Evolutionary conservation across 2,888 invertebrate species (phyloP), one percentile per base, ranked within the genome.

Genomic region (Agonopterix subpropinquella): DNA sequence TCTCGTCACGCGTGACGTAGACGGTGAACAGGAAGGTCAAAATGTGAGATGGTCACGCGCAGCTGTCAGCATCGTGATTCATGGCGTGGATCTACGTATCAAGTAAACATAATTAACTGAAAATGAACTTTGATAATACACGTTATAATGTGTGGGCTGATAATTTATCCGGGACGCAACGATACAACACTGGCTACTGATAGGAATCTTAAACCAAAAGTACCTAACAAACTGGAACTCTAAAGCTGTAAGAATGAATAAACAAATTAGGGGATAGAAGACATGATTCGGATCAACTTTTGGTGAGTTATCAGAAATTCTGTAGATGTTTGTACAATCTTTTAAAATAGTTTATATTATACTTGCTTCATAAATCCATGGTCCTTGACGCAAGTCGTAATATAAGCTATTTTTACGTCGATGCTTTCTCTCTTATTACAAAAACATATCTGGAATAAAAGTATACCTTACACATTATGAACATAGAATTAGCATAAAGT

Each of bases 71-170:
- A n/a, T 18, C 46, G 4, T 13, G 11, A 46, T 28, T 28, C 28
- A 28, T 28, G n/a, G 28, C 41, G 15, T 41, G 45, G 39, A 36
- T 37, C 36, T 13, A 3, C 36, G 35, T 28, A 36, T 36, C 39
- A 46, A 46, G 41, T 28, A 28, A 28, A 39, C 39, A n/a, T n/a
- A 39, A 28, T 44, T 45, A 45, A 45, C 45, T 4, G 47, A 42
- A 8, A 10, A 45, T 45, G 50, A 53, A 47, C 48, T 44, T 46
- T 42, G n/a, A n/a, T n/a, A 39, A 39, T n/a, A 39, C 39, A 39
- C n/a, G 39, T n/a, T 39, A 37, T 18, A 37, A 41, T 15, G 45
- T 48, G 68, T 70, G 69, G 71, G 70, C 70, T 70, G 69, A 68
- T 63, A 53, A 58, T 58, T 18, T 54, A 57, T 61, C 60, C 65